These are phyloP conservation scores for Pseudococcus viburni DNA, from an alignment of 2,888 invertebrate species.

Conservation along the genomic window DNA sequence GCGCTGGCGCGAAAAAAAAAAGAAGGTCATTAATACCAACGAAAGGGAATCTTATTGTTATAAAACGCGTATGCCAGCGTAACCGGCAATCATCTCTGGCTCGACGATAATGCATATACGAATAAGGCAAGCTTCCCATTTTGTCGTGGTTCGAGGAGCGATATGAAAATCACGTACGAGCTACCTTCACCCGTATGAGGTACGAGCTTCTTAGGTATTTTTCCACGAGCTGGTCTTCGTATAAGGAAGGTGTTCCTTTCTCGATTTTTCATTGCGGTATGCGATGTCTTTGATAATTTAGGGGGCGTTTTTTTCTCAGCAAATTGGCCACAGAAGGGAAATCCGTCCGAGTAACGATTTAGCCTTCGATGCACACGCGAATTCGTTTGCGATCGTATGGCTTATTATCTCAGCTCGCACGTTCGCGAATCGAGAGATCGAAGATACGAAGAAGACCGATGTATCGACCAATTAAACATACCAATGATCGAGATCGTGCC, in stretches of 20 bases:
- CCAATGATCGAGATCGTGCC: constrained; percentile 10
- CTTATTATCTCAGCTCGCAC: not conserved
- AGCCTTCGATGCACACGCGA: constrained; percentile 6
- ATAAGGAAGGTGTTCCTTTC: not conserved
- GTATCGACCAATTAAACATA: constrained; percentile 5
- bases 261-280: not conserved
- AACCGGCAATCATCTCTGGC: not conserved
- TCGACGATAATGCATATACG: not conserved
- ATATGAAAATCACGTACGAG: not conserved
- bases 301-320: not conserved
- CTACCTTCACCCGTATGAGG: not conserved
- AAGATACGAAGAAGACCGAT: not conserved
- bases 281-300: not conserved
- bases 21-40: constrained; percentile 57
- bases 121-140: not conserved
- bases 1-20: constrained; percentile 42
- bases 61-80: constrained; percentile 15
- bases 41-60: constrained; percentile 57
- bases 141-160: not conserved
- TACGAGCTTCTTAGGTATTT: constrained; percentile 17
- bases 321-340: not conserved
- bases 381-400: not conserved
- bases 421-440: not conserved
- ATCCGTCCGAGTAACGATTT: not conserved
- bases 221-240: not conserved